Percentiles rank a stretch among this genome's conserved stretches.
Evolutionary conservation across 2,113 vertebrate species (phyloP).

Genomic region (Garra rufa): DNA sequence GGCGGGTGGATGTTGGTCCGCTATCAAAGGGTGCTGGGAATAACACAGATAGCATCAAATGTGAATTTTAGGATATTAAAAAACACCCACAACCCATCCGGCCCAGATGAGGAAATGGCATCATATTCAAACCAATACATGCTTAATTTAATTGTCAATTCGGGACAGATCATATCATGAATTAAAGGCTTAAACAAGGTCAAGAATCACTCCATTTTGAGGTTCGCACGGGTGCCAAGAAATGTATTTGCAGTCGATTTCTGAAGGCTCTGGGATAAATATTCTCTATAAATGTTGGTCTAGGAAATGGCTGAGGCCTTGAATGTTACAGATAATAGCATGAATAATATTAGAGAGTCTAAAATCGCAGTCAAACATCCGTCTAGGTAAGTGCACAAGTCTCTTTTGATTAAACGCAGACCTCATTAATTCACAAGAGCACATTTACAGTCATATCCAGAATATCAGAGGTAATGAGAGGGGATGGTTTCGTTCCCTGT

Average conservation of each 20-base stretch:
- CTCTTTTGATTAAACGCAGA: slow-evolving; percentile 29
- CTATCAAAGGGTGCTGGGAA: neutral
- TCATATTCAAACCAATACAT: neutral
- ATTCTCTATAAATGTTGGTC: neutral
- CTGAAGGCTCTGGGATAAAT: neutral
- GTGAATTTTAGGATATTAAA: neutral
- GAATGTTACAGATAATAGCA: neutral
- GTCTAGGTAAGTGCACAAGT: neutral
- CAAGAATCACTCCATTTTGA: neutral
- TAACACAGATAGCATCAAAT: neutral
- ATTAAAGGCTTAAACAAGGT: neutral
- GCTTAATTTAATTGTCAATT: neutral
- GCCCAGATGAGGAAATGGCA: neutral
- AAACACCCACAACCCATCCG: slow-evolving; percentile 7
- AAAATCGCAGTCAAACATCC: neutral
- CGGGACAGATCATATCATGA: neutral
- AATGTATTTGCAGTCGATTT: neutral
- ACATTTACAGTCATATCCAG: slow-evolving; percentile 4
- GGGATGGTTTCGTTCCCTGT: neutral
- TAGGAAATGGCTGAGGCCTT: slow-evolving; percentile 12
- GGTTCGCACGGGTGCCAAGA: neutral
- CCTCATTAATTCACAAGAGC: slow-evolving; percentile 27
- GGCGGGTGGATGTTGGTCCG: neutral
- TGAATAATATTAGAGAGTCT: neutral
- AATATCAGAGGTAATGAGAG: slow-evolving; percentile 11